Evolutionary conservation across 2,888 invertebrate species (phyloP).

Genomic region (Uloborus plumipes): DNA sequence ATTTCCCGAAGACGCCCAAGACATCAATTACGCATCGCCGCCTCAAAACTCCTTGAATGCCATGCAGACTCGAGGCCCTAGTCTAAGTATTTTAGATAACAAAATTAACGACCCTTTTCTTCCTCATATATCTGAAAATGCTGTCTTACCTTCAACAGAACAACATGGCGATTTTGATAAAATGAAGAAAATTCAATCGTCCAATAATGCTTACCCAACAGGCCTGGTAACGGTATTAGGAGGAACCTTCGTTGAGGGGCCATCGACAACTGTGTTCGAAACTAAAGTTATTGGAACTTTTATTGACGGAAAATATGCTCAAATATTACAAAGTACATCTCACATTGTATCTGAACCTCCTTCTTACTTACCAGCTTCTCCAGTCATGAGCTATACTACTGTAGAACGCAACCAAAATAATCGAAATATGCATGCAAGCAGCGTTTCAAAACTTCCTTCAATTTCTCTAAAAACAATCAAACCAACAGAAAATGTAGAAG

Average conservation of each 20-base stretch:
- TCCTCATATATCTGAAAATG: conserved; percentile 57
- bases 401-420: conserved; percentile 12
- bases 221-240: conserved; percentile 87
- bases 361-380: neutral
- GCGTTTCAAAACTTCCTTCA: neutral
- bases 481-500: neutral
- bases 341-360: conserved; percentile 70
- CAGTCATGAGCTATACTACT: conserved; percentile 27
- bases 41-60: conserved; percentile 36
- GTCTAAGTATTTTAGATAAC: conserved; percentile 34
- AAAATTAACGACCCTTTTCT: conserved; percentile 52
- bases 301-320: conserved; percentile 83
- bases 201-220: conserved; percentile 74
- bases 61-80: conserved; percentile 33
- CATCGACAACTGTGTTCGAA: conserved; percentile 86
- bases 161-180: conserved; percentile 47
- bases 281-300: conserved; percentile 90
- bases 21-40: conserved; percentile 34
- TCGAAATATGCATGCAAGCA: neutral
- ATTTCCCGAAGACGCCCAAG: conserved; percentile 31
- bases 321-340: conserved; percentile 86
- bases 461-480: neutral
- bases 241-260: conserved; percentile 86
- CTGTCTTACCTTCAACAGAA: conserved; percentile 50
- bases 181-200: conserved; percentile 32